Evolutionary conservation across 64 coral and sea anemone genomes (phyloP).

Genomic region (Montipora cactus): DNA sequence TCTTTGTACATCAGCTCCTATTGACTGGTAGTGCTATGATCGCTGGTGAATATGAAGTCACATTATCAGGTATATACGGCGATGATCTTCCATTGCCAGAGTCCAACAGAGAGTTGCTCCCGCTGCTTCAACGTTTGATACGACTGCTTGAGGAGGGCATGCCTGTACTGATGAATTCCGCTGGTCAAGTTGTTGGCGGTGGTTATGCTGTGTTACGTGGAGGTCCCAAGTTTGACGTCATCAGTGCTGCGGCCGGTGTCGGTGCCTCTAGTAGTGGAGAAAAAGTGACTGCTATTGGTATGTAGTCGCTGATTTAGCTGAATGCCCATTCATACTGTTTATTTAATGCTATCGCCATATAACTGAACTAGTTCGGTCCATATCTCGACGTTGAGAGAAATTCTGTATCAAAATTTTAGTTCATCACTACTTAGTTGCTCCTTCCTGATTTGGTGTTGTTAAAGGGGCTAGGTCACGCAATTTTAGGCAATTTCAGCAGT

Average conservation of each 20-base stretch:
- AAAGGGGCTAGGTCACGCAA: too few species aligned
- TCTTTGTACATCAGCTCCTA: conserved; percentile 69
- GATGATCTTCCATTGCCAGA: conserved; percentile 92
- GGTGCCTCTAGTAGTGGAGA: not conserved
- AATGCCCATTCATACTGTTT: too few species aligned
- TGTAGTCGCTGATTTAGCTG: not conserved
- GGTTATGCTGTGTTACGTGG: conserved; percentile 66
- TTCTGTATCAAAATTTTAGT: too few species aligned
- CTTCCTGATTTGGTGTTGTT: not conserved
- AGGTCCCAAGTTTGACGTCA: conserved; percentile 50
- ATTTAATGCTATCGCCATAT: too few species aligned
- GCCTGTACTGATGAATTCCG: conserved; percentile 78
- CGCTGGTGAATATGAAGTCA: conserved; percentile 89
- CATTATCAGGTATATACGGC: conserved; percentile 82
- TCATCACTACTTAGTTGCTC: not conserved
- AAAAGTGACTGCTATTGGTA: conserved; percentile 17
- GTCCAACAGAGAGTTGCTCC: conserved; percentile 87
- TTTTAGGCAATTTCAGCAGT: too few species aligned
- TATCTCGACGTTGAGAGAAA: too few species aligned
- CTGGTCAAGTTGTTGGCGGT: conserved; percentile 80
- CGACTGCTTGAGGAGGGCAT: conserved; percentile 84
- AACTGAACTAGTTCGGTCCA: too few species aligned
- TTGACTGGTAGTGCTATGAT: conserved; percentile 73
- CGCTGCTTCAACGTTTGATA: conserved; percentile 96
- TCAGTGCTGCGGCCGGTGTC: not conserved